These are phyloP conservation scores for Tetanocera ferruginea DNA, from an alignment of 2,888 invertebrate genomes.

Conservation along the genomic window DNA sequence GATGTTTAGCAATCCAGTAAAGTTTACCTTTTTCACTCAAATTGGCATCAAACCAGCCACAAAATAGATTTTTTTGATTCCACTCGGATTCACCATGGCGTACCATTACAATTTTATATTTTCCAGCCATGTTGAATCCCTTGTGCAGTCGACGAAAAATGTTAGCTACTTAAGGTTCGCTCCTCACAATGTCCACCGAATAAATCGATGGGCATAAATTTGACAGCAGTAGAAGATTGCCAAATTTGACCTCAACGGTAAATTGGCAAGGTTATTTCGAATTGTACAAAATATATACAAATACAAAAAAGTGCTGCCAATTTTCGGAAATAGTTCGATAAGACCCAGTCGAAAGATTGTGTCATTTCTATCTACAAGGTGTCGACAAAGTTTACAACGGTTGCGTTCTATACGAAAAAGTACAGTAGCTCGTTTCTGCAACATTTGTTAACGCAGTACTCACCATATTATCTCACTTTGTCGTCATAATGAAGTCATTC, in stretches of 20 bases:
- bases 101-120: slow-evolving; percentile 81
- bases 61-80: slow-evolving; percentile 82
- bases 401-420: too few species aligned
- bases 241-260: slow-evolving; percentile 55
- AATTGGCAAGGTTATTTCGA: slow-evolving; percentile 55
- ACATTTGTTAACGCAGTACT: too few species aligned
- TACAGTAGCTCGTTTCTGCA: too few species aligned
- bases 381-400: too few species aligned
- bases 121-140: slow-evolving; percentile 67
- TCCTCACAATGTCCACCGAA: not conserved
- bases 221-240: slow-evolving; percentile 37
- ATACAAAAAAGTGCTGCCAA: slow-evolving; percentile 41
- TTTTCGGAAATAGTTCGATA: not conserved
- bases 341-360: too few species aligned
- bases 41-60: slow-evolving; percentile 82
- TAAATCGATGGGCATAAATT: slow-evolving; percentile 5
- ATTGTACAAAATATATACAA: slow-evolving; percentile 1
- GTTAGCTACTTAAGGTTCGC: not conserved
- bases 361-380: too few species aligned
- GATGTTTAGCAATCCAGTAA: not conserved
- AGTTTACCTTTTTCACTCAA: slow-evolving; percentile 78
- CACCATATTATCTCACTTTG: too few species aligned
- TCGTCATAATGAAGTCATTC: too few species aligned
- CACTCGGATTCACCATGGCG: slow-evolving; percentile 84
- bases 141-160: slow-evolving; percentile 32